Base-by-base conservation (phyloP, 2,888 invertebrate genomes). In the Morpho achilles region DNA sequence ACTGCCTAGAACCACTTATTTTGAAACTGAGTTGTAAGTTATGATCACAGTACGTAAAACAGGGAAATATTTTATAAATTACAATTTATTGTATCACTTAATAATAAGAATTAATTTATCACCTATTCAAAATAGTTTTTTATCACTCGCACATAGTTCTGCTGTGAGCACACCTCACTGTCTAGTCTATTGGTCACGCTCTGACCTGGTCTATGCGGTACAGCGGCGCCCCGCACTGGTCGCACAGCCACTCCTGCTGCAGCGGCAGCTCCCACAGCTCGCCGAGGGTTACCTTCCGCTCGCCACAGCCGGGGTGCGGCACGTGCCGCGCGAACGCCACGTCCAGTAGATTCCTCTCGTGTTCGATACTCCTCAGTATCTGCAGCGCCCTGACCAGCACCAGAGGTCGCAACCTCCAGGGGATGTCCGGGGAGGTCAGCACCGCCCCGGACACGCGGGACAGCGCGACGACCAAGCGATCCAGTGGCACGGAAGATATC, bases 191-290 rank as follows among this genome's bases (percentile, higher is more conserved):
- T 32, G 32, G 32, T 32, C 32, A 32, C 4, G 3, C 32, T 3
- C 32, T 32, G 32, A 32, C 32, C 32, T 32, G 32, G 32, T 32
- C 32, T 5, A 52, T 32, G 43, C 7, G 8, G 9, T 64, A 65
- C 0, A 62, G 55, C 5, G 66, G 67, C 39, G 40, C 46, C 7
- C 65, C 61, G 16, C 67, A 69, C 7, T 62, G 47, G 7, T 42
- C 45, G 40, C 69, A 69, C 23, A 67, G 45, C 65, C 64, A 67
- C 48, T 67, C 67, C 7, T 57, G 42, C 32, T 61, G 64, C 40
- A 45, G 4, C 6, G 67, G 69, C 32, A 69, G 53, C 8, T 63
- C 65, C 69, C 69, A 69, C 10, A 67, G 44, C 46, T 67, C 68
- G 0, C 62, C 63, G 1, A 68, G 52, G 4, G 9, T 22, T 7